phyloP scores from a whole-genome alignment of 2,888 invertebrate genomes.

The Erpobdella octoculata region DNA sequence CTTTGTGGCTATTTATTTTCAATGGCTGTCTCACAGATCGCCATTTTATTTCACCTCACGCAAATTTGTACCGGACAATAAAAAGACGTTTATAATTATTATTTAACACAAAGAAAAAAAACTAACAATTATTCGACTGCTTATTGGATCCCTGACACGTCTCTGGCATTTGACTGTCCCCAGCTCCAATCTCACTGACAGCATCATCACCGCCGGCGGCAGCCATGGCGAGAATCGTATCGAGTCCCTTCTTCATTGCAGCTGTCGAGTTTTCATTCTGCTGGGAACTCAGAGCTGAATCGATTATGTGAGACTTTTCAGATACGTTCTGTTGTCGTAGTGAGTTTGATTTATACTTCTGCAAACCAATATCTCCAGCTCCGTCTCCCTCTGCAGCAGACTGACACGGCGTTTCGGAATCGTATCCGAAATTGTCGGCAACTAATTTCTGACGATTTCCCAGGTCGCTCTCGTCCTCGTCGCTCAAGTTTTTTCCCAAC shows the following conservation, averaged over 20 bases:
- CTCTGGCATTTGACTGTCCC: too few relatives aligned
- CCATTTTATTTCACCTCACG: too few relatives aligned
- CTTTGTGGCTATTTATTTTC: too few relatives aligned
- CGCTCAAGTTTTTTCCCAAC: background rate
- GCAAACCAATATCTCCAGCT: background rate
- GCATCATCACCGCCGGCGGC: background rate
- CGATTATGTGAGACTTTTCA: background rate
- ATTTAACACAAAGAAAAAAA: background rate
- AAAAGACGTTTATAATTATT: too few relatives aligned
- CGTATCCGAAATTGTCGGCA: conserved; percentile 12
- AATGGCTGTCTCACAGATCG: too few relatives aligned
- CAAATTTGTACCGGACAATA: too few relatives aligned
- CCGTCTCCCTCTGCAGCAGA: background rate
- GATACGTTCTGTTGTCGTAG: background rate
- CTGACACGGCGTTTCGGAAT: background rate
- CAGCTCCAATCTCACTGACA: background rate
- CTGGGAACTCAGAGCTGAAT: background rate
- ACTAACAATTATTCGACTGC: background rate
- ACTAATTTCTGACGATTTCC: background rate
- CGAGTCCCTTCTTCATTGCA: background rate
- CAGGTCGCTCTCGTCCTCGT: background rate
- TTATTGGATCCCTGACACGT: background rate
- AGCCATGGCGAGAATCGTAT: background rate
- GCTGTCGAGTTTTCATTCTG: background rate
- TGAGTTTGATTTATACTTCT: background rate